Conservation (phyloP, 2,888 invertebrate genomes). For the Nasonovia ribisnigri region DNA sequence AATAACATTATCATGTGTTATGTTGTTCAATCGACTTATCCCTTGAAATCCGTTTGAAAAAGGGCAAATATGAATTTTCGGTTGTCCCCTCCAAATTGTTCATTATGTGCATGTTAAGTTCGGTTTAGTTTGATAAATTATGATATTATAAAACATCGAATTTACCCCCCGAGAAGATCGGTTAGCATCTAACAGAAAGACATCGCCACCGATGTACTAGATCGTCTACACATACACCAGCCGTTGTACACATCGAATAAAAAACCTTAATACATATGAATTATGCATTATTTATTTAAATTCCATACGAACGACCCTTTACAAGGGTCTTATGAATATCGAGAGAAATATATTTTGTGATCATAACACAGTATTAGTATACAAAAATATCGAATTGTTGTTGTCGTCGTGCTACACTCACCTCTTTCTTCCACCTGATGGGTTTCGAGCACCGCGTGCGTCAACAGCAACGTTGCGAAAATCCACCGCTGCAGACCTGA, state of each 20-base stretch:
- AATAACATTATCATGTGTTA: neutral
- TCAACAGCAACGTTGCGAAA: conserved; percentile 25
- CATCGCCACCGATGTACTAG: neutral
- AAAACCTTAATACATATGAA: neutral
- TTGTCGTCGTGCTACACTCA: conserved; percentile 17
- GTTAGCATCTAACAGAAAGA: neutral
- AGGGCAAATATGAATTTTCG: neutral
- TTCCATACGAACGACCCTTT: neutral
- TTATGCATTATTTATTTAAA: neutral
- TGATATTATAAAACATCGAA: neutral
- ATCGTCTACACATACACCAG: neutral
- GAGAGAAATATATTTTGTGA: neutral
- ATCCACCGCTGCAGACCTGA: neutral
- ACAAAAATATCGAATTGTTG: neutral
- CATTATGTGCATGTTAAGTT: neutral
- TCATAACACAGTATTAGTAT: neutral
- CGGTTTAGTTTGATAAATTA: neutral
- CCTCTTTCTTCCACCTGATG: conserved; percentile 62
- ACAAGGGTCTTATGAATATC: neutral
- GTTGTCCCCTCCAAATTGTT: neutral
- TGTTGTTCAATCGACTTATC: neutral
- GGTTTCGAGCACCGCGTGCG: conserved; percentile 31
- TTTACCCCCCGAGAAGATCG: neutral
- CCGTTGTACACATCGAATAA: neutral
- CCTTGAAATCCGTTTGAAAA: neutral